A percentile compares a stretch with the other conserved stretches of the same genome.
Conservation (phyloP, 2,113 vertebrate genomes). For the Lasiurus cinereus region DNA sequence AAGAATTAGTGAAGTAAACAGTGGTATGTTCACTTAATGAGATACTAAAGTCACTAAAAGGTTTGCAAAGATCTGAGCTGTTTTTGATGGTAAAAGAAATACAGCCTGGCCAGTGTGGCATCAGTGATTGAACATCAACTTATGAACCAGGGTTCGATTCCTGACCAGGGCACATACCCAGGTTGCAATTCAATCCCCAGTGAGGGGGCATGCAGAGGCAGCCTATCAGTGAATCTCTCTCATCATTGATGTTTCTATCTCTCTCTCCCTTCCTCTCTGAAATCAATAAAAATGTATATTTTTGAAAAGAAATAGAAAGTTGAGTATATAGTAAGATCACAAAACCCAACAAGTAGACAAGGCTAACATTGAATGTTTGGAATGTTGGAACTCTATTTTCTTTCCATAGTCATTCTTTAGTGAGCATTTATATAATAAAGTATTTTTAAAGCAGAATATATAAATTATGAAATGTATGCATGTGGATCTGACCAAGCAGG, state of each 20-base stretch:
- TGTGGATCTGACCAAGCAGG: background rate
- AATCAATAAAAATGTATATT: no score
- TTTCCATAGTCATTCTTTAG: background rate
- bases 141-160: no score
- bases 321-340: background rate
- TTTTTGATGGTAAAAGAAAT: background rate
- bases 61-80: background rate
- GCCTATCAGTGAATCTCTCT: no score
- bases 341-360: background rate
- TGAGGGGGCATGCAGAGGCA: no score
- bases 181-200: no score
- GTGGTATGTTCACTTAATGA: background rate
- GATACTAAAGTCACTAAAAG: background rate
- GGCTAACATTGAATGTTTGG: background rate
- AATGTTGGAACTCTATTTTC: background rate
- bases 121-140: no score
- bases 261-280: no score
- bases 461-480: background rate
- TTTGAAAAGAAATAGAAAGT: background rate
- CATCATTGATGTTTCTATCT: no score
- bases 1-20: background rate
- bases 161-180: no score
- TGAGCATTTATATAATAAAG: background rate
- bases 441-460: background rate
- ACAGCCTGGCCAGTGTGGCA: no score